Evolutionary conservation across 2,113 vertebrate genomes (phyloP).

Genomic region (Dicrurus megarhynchus): DNA sequence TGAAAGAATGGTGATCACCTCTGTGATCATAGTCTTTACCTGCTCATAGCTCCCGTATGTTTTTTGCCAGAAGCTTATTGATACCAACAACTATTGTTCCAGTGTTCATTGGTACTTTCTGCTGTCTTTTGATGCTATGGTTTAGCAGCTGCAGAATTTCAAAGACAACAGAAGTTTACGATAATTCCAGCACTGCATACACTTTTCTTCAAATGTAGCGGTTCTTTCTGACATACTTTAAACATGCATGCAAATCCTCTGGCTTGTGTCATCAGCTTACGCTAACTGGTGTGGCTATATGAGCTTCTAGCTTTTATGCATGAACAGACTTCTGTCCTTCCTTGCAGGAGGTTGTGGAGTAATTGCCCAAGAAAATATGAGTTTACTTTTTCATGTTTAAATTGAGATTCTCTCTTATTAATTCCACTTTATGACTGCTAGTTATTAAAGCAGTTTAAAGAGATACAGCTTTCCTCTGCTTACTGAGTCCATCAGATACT

Average conservation of each 20-base stretch:
- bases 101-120: not conserved
- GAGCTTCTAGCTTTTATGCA: not conserved
- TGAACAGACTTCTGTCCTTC: not conserved
- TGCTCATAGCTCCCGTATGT: accelerated
- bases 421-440: not conserved
- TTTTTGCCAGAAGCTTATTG: not conserved
- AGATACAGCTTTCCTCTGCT: not conserved
- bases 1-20: not conserved
- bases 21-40: not conserved
- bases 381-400: not conserved
- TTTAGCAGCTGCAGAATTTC: not conserved
- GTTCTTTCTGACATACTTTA: not conserved
- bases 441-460: not conserved
- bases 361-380: not conserved
- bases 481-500: not conserved
- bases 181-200: not conserved
- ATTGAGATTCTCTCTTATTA: not conserved
- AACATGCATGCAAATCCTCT: not conserved
- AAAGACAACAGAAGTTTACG: not conserved
- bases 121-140: not conserved
- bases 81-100: not conserved
- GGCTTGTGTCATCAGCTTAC: not conserved
- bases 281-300: not conserved
- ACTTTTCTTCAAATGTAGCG: not conserved
- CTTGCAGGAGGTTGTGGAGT: not conserved